Base-by-base conservation (phyloP, 2,113 vertebrate genomes). In the Diadophis punctatus region DNA sequence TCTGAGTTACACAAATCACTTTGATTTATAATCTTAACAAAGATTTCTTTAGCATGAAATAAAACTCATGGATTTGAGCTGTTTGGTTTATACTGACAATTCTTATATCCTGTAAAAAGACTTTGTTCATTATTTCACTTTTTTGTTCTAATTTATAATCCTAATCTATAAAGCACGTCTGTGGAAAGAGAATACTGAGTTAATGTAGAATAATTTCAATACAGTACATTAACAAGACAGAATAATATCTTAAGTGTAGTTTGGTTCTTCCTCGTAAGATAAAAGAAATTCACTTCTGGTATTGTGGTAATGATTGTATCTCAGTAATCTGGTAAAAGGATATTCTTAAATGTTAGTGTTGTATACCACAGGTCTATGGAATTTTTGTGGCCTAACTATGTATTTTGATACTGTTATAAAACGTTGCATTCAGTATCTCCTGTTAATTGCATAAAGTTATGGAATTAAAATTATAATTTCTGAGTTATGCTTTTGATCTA, bases 321-420 rank as follows among this genome's bases (percentile, higher is more conserved):
- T 68, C 56, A 90, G 80, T 52, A 92, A 95, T 84, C 7, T 95
- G 87, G 88, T 84, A 25, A 56, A 46, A 93, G 84, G 34, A 63
- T 95, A 90, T 95, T 94, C 95, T 53, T 49, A 94, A 93, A 94
- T 3, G 56, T 88, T 90, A 90, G 18, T 91, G 86, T 96, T 94
- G 34, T 85, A 74, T 80, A 95, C 92, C 95, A 94, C 94, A 95
- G 95, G 89, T 92, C 94, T 94, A 91, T 95, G 86, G 90, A 90
- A 95, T 91, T 97, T 92, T 95, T 97, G 95, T 95, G 96, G 96
- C 96, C 96, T 96, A 93, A 4, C 95, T 96, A 94, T 95, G 94
- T 96, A 96, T 97, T 94, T 96, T 95, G 95, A 95, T 96, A 93
- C 94, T 95, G 94, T 91, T 93, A 95, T 94, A 93, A 95, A 95